A percentile compares a stretch with the other conserved stretches of the same genome.
These are phyloP conservation scores for Arizona elegans DNA, from an alignment of 2,113 vertebrate genomes.

Conservation along the genomic window DNA sequence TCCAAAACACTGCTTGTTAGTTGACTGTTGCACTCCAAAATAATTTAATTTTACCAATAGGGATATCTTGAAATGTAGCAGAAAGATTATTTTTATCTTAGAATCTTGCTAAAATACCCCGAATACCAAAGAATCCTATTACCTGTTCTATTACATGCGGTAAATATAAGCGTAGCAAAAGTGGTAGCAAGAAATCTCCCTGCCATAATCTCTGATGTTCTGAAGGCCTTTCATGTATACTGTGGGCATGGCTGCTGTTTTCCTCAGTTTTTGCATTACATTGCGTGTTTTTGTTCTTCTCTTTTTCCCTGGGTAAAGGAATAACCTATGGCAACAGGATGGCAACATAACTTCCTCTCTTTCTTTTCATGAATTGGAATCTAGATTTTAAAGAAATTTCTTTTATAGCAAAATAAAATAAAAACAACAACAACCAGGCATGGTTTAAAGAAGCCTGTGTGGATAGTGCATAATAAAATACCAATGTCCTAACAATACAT, in stretches of 20 bases:
- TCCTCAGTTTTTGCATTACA: background rate
- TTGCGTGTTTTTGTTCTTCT: background rate
- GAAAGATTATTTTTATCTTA: background rate
- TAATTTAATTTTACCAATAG: background rate
- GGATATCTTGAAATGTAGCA: background rate
- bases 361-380: background rate
- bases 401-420: constrained; percentile 6
- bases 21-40: background rate
- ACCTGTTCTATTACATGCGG: background rate
- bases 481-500: constrained; percentile 48
- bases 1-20: background rate
- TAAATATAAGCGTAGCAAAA: background rate
- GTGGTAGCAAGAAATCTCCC: background rate
- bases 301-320: background rate
- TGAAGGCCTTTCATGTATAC: background rate
- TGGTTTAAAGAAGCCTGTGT: constrained; percentile 27
- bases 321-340: background rate
- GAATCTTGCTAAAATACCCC: background rate
- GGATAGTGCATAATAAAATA: background rate
- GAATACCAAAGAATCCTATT: background rate
- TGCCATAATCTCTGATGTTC: background rate
- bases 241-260: background rate
- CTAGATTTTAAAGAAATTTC: background rate
- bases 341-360: background rate
- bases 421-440: constrained; percentile 20